phyloP scores from a whole-genome alignment of 2,797 vertebrate species.

The Notolabrus celidotus region DNA sequence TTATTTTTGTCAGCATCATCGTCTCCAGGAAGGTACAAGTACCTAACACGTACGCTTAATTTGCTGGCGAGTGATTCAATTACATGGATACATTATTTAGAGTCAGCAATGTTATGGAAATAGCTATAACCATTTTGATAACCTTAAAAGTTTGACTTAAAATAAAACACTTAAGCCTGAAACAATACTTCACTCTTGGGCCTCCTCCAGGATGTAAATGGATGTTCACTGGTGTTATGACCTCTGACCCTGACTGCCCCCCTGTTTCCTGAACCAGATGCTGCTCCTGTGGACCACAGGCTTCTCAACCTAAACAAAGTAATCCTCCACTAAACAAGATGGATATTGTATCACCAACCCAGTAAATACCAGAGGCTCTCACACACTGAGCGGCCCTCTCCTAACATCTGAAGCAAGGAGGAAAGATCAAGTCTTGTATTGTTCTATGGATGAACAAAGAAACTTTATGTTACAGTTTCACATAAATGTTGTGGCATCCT shows the following conservation, averaged over 20 bases:
- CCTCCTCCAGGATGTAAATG: constrained; percentile 75
- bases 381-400: constrained; percentile 47
- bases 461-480: constrained; percentile 29
- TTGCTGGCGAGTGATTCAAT: neutral
- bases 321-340: constrained; percentile 83
- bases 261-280: constrained; percentile 82
- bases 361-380: constrained; percentile 63
- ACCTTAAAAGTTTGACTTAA: constrained; percentile 18
- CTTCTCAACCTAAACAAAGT: constrained; percentile 82
- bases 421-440: constrained; percentile 37
- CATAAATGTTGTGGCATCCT: constrained; percentile 19
- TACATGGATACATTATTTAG: fast-evolving
- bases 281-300: constrained; percentile 78
- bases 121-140: neutral
- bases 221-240: constrained; percentile 80
- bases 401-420: constrained; percentile 26
- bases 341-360: constrained; percentile 81
- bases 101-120: neutral
- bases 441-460: constrained; percentile 35
- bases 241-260: constrained; percentile 73
- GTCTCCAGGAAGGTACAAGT: neutral
- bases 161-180: constrained; percentile 49
- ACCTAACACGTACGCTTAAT: neutral
- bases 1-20: neutral
- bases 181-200: constrained; percentile 75